Conservation (phyloP, 2,888 invertebrate genomes). For the Aphrophora alni region DNA sequence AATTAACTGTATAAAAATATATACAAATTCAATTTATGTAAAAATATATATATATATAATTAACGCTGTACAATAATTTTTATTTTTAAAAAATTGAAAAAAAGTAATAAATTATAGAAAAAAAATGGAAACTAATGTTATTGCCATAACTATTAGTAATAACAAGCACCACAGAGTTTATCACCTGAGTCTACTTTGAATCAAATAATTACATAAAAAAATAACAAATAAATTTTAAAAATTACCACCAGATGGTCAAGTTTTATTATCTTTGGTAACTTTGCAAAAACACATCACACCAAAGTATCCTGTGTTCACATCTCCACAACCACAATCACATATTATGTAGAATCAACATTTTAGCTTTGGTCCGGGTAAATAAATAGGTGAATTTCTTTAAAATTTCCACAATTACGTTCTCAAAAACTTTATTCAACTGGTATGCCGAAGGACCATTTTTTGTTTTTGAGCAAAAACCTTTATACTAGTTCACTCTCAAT, state of each 20-base stretch:
- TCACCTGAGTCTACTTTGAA: conserved; percentile 11
- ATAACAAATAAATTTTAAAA: background rate
- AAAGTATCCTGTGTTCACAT: conserved; percentile 36
- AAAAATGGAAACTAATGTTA: conserved; percentile 3
- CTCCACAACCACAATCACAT: conserved; percentile 33
- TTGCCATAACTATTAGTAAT: conserved; percentile 19
- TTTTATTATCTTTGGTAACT: conserved; percentile 30
- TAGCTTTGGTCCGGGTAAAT: background rate
- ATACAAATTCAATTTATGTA: conserved; percentile 24
- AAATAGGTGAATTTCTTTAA: background rate
- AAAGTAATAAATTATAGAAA: conserved; percentile 25
- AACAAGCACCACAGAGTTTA: conserved; percentile 32
- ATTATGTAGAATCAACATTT: background rate
- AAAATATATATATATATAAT: conserved; percentile 28
- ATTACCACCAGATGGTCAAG: conserved; percentile 24
- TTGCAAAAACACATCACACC: conserved; percentile 26
- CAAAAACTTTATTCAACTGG: no score
- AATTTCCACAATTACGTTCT: no score
- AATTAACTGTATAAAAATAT: conserved; percentile 32
- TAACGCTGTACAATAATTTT: conserved; percentile 33
- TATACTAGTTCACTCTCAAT: background rate
- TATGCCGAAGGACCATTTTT: background rate
- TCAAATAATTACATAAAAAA: background rate
- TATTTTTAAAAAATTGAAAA: conserved; percentile 34
- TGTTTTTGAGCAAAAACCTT: background rate